A percentile compares a stretch with the other conserved stretches of the same genome.
phyloP scores from a whole-genome alignment of 2,113 vertebrate genomes.

The Uropsilus gracilis region DNA sequence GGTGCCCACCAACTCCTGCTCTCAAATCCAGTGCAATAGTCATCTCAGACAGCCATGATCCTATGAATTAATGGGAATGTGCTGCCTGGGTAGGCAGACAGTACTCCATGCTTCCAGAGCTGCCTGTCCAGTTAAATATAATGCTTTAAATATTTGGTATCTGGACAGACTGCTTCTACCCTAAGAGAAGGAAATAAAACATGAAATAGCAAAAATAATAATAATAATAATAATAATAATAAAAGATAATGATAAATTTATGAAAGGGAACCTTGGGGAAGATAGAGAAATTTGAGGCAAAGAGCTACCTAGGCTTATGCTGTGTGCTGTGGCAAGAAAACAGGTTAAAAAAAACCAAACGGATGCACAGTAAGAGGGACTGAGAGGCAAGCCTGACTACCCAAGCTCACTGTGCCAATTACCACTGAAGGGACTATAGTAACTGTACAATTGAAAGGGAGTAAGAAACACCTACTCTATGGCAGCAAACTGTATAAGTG shows the following conservation, averaged over 20 bases:
- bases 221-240: no score
- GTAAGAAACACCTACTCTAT: background rate
- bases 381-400: background rate
- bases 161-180: background rate
- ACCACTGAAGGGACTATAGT: background rate
- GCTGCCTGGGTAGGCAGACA: background rate
- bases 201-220: conserved; percentile 10
- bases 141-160: background rate
- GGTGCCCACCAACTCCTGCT: background rate
- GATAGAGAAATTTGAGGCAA: conserved; percentile 17
- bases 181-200: conserved; percentile 27
- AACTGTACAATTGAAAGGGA: background rate
- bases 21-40: background rate
- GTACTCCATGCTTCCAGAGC: background rate
- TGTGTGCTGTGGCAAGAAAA: background rate
- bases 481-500: background rate
- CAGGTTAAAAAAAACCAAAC: no score
- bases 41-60: background rate
- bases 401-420: background rate
- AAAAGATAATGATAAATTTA: background rate
- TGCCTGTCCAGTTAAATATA: background rate
- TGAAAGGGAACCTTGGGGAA: background rate
- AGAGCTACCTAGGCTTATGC: background rate
- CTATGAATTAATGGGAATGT: background rate
- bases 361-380: no score